Base-by-base conservation (phyloP, 1,140 invertebrate species). In the Diuraphis noxia region DNA sequence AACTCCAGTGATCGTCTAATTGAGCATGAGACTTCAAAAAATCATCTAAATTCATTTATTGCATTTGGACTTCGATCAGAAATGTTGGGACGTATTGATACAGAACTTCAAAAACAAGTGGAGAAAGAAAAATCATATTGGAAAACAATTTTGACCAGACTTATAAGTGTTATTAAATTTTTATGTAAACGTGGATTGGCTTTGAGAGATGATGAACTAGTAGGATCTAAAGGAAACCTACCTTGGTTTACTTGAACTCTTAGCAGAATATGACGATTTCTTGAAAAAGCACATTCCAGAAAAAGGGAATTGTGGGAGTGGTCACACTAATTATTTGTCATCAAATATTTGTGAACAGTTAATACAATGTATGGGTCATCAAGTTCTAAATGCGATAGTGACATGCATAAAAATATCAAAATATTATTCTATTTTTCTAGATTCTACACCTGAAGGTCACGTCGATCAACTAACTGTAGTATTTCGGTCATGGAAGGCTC, bases 311-410 rank as follows among this genome's bases (percentile, higher is more conserved):
- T n/a, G n/a, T n/a, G n/a, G n/a, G n/a, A 92, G 90, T 46, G 92
- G 92, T 41, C 49, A 84, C 85, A 92, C 91, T 41, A 92, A 92
- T n/a, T 93, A 92, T 41, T 91, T 93, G 56, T 93, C 92, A 21
- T 86, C 90, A 85, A 93, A 63, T 43, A 92, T 92, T 91, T 92
- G 84, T 63, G 88, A 92, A 85, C 77, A 93, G 92, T 86, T 93
- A 52, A 93, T 93, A 52, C 30, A 91, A 56, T 41, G 93, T 34
- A 92, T 93, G 63, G 92, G 49, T 41, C 63, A 92, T 30, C 79
- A 93, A 92, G 92, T 93, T 23, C 30, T 85, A 49, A 38, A 81
- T 25, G 63, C 72, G 56, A 92, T 93, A 79, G 86, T 93, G 2
- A 41, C 40, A 13, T 23, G 81, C 4, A 84, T 84, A 7, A 84